Evolutionary conservation across 2,797 vertebrate species (phyloP).

Genomic region (Euthynnus affinis): DNA sequence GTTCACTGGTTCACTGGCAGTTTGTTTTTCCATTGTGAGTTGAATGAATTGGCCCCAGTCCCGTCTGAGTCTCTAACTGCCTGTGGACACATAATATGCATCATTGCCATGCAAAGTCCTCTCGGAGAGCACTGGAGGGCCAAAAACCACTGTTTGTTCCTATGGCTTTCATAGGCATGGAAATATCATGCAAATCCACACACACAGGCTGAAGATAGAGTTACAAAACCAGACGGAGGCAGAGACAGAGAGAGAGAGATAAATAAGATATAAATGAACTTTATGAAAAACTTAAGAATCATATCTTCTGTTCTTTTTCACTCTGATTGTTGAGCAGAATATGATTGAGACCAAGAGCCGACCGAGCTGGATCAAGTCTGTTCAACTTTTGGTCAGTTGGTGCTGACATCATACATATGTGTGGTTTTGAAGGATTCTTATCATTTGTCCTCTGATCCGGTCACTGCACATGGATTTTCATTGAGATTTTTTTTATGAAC

Average conservation of each 20-base stretch:
- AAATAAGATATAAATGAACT: not conserved
- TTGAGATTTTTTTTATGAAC: not conserved
- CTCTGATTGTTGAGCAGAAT: not conserved
- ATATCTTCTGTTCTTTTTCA: not conserved
- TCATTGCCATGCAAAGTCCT: slow-evolving; percentile 62
- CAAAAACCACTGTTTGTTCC: slow-evolving; percentile 46
- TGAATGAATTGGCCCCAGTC: slow-evolving; percentile 3
- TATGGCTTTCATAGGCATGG: slow-evolving; percentile 53
- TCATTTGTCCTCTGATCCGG: not conserved
- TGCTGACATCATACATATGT: no score
- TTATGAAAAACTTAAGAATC: not conserved
- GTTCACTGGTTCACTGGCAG: slow-evolving; percentile 48
- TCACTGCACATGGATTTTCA: not conserved
- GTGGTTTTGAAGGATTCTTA: no score
- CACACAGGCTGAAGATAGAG: slow-evolving; percentile 31
- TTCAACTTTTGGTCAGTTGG: no score
- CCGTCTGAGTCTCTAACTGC: slow-evolving; percentile 39
- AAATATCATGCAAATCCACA: slow-evolving; percentile 78
- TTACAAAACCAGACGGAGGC: slow-evolving; percentile 32
- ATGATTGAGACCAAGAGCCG: not conserved
- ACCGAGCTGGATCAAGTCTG: not conserved
- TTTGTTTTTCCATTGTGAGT: slow-evolving; percentile 55
- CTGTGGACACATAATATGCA: slow-evolving; percentile 42
- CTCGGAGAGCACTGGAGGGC: slow-evolving; percentile 13
- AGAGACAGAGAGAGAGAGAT: not conserved